These are phyloP conservation scores for Cervus canadensis DNA, from an alignment of 2,113 vertebrate genomes.

Conservation along the genomic window DNA sequence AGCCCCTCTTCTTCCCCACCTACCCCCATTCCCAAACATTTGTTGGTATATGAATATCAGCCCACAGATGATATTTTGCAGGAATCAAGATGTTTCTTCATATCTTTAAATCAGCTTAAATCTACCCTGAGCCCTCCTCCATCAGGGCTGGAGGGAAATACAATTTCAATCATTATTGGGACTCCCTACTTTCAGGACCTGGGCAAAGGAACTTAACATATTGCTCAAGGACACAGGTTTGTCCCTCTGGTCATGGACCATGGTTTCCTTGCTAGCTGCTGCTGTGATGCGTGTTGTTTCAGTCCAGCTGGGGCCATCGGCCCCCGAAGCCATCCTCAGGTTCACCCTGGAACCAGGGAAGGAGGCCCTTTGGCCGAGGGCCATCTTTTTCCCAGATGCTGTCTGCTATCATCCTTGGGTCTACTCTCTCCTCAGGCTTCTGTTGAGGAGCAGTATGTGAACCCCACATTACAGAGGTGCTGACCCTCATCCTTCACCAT, in stretches of 20 bases:
- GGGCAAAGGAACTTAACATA: not conserved
- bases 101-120: not conserved
- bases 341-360: not conserved
- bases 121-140: not conserved
- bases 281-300: not conserved
- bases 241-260: not conserved
- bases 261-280: not conserved
- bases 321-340: not conserved
- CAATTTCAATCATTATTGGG: not conserved
- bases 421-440: not conserved
- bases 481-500: not conserved
- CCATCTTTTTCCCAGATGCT: not conserved
- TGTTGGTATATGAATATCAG: not conserved
- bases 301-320: not conserved
- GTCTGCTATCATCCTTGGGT: accelerated
- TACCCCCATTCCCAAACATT: not conserved
- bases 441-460: not conserved
- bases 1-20: not conserved
- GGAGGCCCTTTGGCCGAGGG: not conserved
- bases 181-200: not conserved
- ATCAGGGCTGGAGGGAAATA: not conserved
- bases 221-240: not conserved
- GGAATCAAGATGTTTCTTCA: not conserved
- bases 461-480: too few relatives aligned
- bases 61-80: not conserved